phyloP scores from a whole-genome alignment of 1,140 invertebrate species.

The Cotesia typhae region DNA sequence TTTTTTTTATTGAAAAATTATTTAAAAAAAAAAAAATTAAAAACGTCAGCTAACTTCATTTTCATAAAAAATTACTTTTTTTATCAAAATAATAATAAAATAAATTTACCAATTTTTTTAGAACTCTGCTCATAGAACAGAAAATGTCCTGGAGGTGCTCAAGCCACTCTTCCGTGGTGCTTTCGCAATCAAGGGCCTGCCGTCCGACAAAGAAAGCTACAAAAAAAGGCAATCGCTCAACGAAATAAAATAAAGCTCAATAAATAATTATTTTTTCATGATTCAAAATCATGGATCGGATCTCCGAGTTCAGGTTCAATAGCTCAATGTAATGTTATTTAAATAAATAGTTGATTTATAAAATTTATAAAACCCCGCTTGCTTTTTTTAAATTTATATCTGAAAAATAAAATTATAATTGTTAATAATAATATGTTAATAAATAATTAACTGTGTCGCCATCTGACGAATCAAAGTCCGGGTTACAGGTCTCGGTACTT shows the following conservation, averaged over 20 bases:
- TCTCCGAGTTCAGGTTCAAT: neutral
- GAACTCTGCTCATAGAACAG: slow-evolving; percentile 76
- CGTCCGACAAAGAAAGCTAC: slow-evolving; percentile 49
- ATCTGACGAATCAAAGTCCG: slow-evolving; percentile 23
- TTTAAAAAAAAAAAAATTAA: neutral
- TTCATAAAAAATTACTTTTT: neutral
- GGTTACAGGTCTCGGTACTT: neutral
- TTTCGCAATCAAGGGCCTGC: slow-evolving; percentile 73
- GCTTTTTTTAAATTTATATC: no score
- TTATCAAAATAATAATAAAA: neutral
- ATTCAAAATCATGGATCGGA: neutral
- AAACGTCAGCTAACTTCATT: no score
- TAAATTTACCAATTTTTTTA: slow-evolving; percentile 57
- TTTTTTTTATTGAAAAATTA: no score
- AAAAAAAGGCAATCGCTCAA: slow-evolving; percentile 14
- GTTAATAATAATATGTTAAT: slow-evolving; percentile 1
- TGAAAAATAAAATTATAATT: neutral
- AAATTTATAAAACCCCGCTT: no score
- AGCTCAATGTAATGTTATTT: neutral
- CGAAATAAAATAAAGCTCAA: neutral
- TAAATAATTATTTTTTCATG: no score
- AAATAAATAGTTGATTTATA: neutral
- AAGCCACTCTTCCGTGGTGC: slow-evolving; percentile 74
- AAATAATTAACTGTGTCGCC: slow-evolving; percentile 25
- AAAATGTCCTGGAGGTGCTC: slow-evolving; percentile 71